Evolutionary conservation across 2,113 vertebrate species (phyloP), one percentile per base, ranked within the genome.

Genomic region (Lethenteron camtschaticum): DNA sequence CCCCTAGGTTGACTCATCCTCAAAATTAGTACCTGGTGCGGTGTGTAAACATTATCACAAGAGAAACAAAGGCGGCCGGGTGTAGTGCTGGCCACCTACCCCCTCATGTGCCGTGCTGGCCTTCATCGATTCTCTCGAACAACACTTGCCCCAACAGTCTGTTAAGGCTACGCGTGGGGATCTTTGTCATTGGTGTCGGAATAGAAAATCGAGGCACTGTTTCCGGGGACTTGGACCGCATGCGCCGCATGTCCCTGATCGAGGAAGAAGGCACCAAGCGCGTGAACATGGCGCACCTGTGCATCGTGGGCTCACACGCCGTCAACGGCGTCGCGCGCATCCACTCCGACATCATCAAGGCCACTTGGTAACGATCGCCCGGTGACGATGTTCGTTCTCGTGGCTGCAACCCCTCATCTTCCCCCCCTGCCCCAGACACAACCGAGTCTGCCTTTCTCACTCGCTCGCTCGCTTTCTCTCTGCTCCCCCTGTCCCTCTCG

Each of bases 231-330:
- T 1, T 75, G 1, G 85, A 81, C 20, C 83, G 83, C 0, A 74
- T 87, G 68, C 75, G 82, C 14, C 83, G 86, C 75, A 87, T 89
- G 85, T 90, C 88, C 0, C 78, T 89, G 72, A 86, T 89, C 0
- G 87, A 89, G 75, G 86, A 90, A 68, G 84, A 84, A 0, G 82
- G 84, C 69, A 85, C 84, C 71, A 89, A 89, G 70, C 78, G 85
- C 10, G 83, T 90, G 72, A 89, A 89, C 80, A 90, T 89, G 87
- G 87, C 87, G 0, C 82, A 90, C 56, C 81, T 90, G 69, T 88
- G 85, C 1, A 85, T 90, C 57, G 85, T 89, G 0, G 85, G 87
- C 9, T 83, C 85, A 3, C 88, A 87, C 0, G 82, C 84, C 0
- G 79, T 90, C 74, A 90, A 89, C 0, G 87, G 86, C 0, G 83